Conservation (phyloP, 2,113 vertebrate species). For the Phyllostomus discolor region DNA sequence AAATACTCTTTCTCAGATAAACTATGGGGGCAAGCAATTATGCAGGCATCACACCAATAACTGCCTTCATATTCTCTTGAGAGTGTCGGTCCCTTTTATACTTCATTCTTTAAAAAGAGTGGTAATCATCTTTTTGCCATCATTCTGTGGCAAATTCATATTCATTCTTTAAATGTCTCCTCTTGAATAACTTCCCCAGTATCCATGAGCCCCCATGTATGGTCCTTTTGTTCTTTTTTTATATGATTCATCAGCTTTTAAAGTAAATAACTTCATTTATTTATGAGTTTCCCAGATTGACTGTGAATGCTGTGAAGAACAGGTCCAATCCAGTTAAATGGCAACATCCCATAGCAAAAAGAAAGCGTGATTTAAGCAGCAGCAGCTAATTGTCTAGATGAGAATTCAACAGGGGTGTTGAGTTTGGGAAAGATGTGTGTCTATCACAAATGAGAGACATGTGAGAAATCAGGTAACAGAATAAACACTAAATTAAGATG, state of each 20-base stretch:
- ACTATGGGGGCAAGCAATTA: background rate
- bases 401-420: background rate
- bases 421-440: background rate
- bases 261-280: background rate
- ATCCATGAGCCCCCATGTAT: accelerated
- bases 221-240: background rate
- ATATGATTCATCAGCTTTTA: background rate
- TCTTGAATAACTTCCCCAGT: background rate
- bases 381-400: background rate
- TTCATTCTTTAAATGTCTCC: background rate
- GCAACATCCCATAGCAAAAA: background rate
- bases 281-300: background rate
- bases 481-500: accelerated
- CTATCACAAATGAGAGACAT: background rate
- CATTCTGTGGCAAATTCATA: background rate
- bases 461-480: background rate
- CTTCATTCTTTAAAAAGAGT: background rate
- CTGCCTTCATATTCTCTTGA: background rate
- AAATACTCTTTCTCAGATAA: background rate
- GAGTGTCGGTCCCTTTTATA: background rate
- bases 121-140: background rate
- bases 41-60: background rate
- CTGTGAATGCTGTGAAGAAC: background rate
- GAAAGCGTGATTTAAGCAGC: background rate
- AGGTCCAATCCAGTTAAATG: background rate